These are phyloP conservation scores for Athalia rosae DNA, from an alignment of 2,888 invertebrate species.

Conservation along the genomic window DNA sequence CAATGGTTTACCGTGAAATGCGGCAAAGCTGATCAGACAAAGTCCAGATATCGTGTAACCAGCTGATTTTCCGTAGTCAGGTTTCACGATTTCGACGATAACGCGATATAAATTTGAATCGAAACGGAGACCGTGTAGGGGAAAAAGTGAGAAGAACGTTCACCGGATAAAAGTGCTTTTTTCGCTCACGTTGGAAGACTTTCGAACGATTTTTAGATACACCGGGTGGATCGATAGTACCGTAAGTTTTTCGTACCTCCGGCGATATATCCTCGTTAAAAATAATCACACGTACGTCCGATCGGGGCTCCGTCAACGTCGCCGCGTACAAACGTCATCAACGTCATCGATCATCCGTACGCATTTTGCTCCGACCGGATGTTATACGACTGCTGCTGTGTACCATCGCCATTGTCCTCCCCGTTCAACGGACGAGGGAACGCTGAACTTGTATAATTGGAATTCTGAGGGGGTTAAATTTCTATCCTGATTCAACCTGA, in stretches of 20 bases:
- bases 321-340: constrained; percentile 11
- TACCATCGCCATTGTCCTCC: constrained; percentile 15
- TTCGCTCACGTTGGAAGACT: not conserved
- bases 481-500: constrained; percentile 31
- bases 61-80: too few species aligned
- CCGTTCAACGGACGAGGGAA: not conserved
- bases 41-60: too few species aligned
- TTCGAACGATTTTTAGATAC: not conserved
- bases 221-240: constrained; percentile 3
- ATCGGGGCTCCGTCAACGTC: constrained; percentile 27
- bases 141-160: too few species aligned
- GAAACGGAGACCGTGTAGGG: too few species aligned
- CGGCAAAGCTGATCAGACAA: too few species aligned
- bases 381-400: not conserved
- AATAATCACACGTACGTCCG: constrained; percentile 9
- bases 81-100: too few species aligned
- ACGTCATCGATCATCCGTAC: constrained; percentile 28
- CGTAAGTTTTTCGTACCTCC: not conserved
- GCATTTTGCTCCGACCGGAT: not conserved
- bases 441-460: constrained; percentile 38
- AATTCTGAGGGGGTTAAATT: constrained; percentile 26
- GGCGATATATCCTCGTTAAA: constrained; percentile 13
- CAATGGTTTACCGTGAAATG: too few species aligned
- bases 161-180: too few species aligned
- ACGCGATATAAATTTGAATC: too few species aligned